Evolutionary conservation across 2,797 vertebrate species (phyloP), one percentile per base, ranked within the genome.

Genomic region (Siniperca scherzeri): DNA sequence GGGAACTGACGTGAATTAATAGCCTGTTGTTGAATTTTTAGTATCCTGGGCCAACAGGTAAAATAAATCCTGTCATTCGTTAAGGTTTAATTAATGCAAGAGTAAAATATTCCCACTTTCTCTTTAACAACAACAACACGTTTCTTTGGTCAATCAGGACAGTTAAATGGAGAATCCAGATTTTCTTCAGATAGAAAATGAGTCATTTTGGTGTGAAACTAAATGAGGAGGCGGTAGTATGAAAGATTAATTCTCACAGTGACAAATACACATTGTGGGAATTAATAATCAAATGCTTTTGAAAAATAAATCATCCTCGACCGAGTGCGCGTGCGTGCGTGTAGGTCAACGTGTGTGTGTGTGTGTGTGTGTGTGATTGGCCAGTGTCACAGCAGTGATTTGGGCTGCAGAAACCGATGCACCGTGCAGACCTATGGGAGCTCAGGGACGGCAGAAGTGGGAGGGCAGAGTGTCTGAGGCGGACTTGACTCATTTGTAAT

Each of bases 401-500:
- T 74, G 74, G 77, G 87, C 80, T 10, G 62, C 71, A 77, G 86
- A 87, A 72, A 65, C 81, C 83, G 64, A 83, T 74, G 88, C 84
- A 56, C 68, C 7, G 52, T 11, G 81, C 83, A 77, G 90, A 90
- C 93, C 93, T 91, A 94, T 93, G 82, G 83, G 82, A 84, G 85
- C 50, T 73, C 88, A 66, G 91, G 42, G 72, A 57, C 10, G 52
- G 57, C 78, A 72, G 77, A 27, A 78, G 76, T 83, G 93, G 92
- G 88, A 88, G 92, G 91, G 88, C 82, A 21, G 64, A 78, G 62
- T 12, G 77, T 74, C 66, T 55, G 77, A 89, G 80, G 80, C 81
- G 85, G 88, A 87, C 82, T 81, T 87, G 82, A 87, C 88, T 91
- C 90, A 92, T 93, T 94, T 88, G 90, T 90, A 88, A 90, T 84